These are phyloP conservation scores for Coptodon rendalli DNA, from an alignment of 2,113 vertebrate species.

Conservation along the genomic window DNA sequence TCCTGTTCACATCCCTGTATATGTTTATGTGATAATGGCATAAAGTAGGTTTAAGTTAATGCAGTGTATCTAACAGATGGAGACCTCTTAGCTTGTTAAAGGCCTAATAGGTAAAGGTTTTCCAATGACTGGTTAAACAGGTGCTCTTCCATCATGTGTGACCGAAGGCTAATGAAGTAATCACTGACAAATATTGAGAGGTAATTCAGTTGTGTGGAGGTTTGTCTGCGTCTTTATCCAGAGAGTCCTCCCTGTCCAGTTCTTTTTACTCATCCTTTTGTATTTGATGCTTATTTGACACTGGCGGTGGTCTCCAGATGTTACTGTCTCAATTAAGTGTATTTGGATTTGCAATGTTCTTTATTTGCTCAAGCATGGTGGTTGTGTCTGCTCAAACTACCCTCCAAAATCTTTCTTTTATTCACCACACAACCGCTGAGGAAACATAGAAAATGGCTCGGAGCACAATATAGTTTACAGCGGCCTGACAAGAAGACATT, in stretches of 20 bases:
- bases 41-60: neutral
- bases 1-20: neutral
- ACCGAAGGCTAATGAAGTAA: slow-evolving; percentile 25
- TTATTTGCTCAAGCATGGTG: rapidly evolving
- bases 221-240: neutral
- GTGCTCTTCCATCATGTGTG: slow-evolving; percentile 6
- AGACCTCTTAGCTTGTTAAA: slow-evolving; percentile 17
- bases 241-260: neutral
- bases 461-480: neutral
- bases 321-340: neutral
- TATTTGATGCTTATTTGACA: neutral
- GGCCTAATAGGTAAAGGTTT: slow-evolving; percentile 18
- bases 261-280: neutral
- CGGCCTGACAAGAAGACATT: neutral
- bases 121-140: neutral
- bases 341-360: neutral
- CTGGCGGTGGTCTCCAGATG: neutral
- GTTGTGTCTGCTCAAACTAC: neutral
- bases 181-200: slow-evolving; percentile 9
- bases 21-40: neutral
- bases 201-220: slow-evolving; percentile 11
- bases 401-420: neutral
- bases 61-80: slow-evolving; percentile 3
- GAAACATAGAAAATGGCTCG: neutral
- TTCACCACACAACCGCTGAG: neutral